Conservation (phyloP, 2,113 vertebrate species). For the Accipiter cooperii region DNA sequence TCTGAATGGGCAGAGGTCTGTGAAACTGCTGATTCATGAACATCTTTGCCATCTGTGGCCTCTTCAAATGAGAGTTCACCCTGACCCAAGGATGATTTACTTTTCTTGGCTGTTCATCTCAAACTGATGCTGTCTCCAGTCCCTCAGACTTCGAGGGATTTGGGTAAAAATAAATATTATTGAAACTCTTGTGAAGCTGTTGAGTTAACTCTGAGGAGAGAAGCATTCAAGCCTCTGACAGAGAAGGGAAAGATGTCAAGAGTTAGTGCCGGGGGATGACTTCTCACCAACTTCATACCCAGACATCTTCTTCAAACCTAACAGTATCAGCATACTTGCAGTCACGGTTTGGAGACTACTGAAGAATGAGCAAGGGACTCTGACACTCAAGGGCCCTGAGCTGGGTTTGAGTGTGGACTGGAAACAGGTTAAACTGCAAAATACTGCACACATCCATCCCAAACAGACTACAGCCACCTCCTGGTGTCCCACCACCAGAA, state of each 20-base stretch:
- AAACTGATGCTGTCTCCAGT: slow-evolving; percentile 11
- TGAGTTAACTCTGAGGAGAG: neutral
- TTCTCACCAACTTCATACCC: neutral
- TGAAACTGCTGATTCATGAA: slow-evolving; percentile 35
- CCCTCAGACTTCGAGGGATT: neutral
- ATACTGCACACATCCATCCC: neutral
- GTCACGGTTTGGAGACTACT: neutral
- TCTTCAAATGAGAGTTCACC: neutral
- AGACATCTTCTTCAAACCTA: neutral
- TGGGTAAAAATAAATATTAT: neutral
- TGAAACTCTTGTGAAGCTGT: neutral
- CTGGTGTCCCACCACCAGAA: neutral
- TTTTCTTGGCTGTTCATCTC: slow-evolving; percentile 16
- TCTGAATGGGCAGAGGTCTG: slow-evolving; percentile 15
- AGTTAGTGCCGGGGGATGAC: neutral
- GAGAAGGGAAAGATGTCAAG: neutral
- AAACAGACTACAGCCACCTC: neutral
- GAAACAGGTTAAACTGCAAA: neutral
- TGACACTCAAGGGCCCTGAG: neutral
- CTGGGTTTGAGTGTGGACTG: fast-evolving
- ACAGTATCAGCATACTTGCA: neutral
- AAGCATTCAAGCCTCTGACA: neutral
- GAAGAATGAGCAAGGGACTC: neutral
- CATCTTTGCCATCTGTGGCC: slow-evolving; percentile 3
- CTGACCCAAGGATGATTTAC: slow-evolving; percentile 23